Evolutionary conservation across 2,797 vertebrate species (phyloP).

Genomic region (Petrocephalus schoutedeni): DNA sequence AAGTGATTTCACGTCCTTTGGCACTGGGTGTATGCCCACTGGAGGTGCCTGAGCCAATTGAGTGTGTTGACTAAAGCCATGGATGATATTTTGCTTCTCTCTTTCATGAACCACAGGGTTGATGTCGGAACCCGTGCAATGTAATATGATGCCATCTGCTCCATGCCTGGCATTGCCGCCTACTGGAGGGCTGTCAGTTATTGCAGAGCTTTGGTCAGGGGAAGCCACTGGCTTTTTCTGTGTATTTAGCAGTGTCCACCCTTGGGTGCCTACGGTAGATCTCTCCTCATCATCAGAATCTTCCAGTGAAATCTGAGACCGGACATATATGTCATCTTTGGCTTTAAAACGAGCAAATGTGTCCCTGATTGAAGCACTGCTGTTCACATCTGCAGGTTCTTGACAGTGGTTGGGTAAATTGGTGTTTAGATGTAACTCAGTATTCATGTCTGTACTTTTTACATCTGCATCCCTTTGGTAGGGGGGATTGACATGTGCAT

Average conservation of each 20-base stretch:
- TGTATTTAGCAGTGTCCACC: slow-evolving; percentile 34
- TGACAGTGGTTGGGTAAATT: slow-evolving; percentile 34
- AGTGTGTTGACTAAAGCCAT: background rate
- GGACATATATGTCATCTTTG: slow-evolving; percentile 62
- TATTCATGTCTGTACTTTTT: background rate
- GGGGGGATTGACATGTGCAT: slow-evolving; percentile 31
- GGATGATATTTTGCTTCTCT: slow-evolving; percentile 40
- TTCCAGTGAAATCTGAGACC: slow-evolving; percentile 64
- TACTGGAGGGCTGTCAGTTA: slow-evolving; percentile 53
- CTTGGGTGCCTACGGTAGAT: slow-evolving; percentile 55
- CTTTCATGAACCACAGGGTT: background rate
- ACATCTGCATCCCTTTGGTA: slow-evolving; percentile 33
- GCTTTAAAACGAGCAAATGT: slow-evolving; percentile 60
- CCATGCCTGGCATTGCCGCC: slow-evolving; percentile 58
- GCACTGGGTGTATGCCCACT: slow-evolving; percentile 43
- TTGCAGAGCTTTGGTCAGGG: slow-evolving; percentile 50
- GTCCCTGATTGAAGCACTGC: slow-evolving; percentile 53
- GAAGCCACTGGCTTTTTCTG: slow-evolving; percentile 38
- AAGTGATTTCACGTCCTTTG: slow-evolving; percentile 34
- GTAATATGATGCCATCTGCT: slow-evolving; percentile 10
- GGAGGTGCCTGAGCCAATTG: slow-evolving; percentile 33
- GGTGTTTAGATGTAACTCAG: slow-evolving; percentile 24
- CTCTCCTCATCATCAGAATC: slow-evolving; percentile 57
- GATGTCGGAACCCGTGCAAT: background rate
- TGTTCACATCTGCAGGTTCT: slow-evolving; percentile 43